A percentile compares a stretch with the other conserved stretches of the same genome.
Evolutionary conservation across 2,888 invertebrate genomes (phyloP).

Genomic region (Eremobia ochroleuca): DNA sequence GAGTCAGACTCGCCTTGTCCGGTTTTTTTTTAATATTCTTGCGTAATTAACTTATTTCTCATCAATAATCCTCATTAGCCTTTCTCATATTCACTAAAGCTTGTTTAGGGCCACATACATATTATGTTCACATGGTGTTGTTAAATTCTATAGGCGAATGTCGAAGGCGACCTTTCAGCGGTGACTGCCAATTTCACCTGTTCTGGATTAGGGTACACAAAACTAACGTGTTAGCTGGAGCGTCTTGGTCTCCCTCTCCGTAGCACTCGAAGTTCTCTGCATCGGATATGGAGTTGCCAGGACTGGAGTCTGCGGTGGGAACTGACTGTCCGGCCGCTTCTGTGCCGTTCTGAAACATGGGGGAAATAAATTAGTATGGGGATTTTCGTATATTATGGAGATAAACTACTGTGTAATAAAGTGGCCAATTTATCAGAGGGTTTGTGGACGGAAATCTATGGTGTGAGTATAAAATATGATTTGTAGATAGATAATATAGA

Average conservation of each 20-base stretch:
- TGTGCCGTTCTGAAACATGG: constrained; percentile 84
- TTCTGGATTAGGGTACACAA: not conserved
- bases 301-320: constrained; percentile 89
- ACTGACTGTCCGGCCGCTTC: constrained; percentile 79
- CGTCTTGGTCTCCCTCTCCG: constrained; percentile 92
- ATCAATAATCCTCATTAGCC: not conserved
- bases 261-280: constrained; percentile 96
- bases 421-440: not conserved
- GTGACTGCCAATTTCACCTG: not conserved
- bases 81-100: not conserved
- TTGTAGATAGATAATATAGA: not conserved
- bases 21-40: not conserved
- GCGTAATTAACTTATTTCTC: not conserved
- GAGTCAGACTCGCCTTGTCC: no score
- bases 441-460: not conserved
- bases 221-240: constrained; percentile 85
- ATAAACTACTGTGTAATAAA: not conserved
- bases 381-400: not conserved
- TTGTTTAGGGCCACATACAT: not conserved
- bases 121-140: not conserved
- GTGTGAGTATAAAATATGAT: not conserved
- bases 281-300: constrained; percentile 92
- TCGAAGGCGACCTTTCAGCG: not conserved
- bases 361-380: not conserved
- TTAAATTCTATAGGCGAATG: not conserved